phyloP scores from a whole-genome alignment of 2,113 vertebrate genomes.

The Platysternon megacephalum region DNA sequence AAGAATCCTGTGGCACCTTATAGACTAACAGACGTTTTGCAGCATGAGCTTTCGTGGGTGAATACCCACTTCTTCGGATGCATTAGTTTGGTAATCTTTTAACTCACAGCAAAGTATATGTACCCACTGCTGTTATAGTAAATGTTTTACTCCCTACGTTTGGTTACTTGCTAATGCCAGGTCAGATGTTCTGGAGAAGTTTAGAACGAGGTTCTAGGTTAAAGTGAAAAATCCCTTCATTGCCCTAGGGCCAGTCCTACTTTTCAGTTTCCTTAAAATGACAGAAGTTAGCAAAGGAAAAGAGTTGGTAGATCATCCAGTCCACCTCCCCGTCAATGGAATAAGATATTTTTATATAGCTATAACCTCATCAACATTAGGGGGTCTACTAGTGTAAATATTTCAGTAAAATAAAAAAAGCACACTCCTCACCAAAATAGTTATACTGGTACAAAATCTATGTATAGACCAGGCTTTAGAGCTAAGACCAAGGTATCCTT shows the following conservation, averaged over 20 bases:
- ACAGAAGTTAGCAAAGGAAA: neutral
- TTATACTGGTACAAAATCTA: no score
- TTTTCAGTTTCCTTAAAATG: neutral
- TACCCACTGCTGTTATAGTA: neutral
- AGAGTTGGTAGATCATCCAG: accelerated
- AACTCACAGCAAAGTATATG: neutral
- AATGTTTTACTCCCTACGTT: neutral
- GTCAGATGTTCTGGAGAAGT: neutral
- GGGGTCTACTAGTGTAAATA: neutral
- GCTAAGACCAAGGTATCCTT: no score
- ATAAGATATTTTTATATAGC: neutral
- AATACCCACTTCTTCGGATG: no score
- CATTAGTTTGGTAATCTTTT: neutral
- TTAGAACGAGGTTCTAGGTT: neutral
- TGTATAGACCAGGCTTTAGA: no score
- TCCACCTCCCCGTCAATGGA: neutral
- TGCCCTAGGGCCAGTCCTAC: neutral
- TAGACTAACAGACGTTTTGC: no score
- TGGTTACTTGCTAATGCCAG: neutral
- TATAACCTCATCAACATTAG: no score
- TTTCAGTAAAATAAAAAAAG: no score
- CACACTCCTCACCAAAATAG: no score
- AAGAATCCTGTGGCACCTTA: no score
- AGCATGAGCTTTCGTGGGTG: no score
- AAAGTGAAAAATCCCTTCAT: neutral